These are phyloP conservation scores for Hydriomena furcata DNA, from an alignment of 2,888 invertebrate genomes.

Conservation along the genomic window DNA sequence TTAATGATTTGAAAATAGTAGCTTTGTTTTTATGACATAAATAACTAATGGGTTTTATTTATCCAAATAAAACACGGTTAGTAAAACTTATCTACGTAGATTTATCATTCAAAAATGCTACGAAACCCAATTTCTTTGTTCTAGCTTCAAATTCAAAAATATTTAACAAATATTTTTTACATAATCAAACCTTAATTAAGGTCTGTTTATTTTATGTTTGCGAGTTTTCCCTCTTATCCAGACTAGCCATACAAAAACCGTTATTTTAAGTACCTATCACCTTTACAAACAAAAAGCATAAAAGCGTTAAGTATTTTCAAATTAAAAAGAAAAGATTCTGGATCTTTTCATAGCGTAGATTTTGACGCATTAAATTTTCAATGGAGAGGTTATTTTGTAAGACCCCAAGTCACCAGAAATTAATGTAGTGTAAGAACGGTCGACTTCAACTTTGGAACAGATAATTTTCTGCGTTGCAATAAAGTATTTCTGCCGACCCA, in stretches of 20 bases:
- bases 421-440: constrained; percentile 42
- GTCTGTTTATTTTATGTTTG: no score
- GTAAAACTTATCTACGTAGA: no score
- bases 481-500: background rate
- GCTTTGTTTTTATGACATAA: no score
- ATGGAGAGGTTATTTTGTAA: constrained; percentile 31
- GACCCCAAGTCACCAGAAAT: constrained; percentile 35
- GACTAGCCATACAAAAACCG: constrained; percentile 12
- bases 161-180: no score
- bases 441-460: background rate
- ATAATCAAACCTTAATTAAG: no score
- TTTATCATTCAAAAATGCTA: no score
- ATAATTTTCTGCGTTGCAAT: constrained; percentile 5
- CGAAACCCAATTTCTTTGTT: no score
- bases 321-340: constrained; percentile 34
- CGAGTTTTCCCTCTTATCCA: no score
- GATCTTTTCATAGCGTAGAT: constrained; percentile 23
- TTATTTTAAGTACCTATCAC: constrained; percentile 10
- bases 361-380: constrained; percentile 32
- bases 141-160: no score
- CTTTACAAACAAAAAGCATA: constrained; percentile 13
- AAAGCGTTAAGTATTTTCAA: constrained; percentile 32
- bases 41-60: no score
- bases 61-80: background rate
- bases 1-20: no score